Evolutionary conservation across 2,888 invertebrate species (phyloP), one percentile per base, ranked within the genome.

Genomic region (Loripinus fragilis): DNA sequence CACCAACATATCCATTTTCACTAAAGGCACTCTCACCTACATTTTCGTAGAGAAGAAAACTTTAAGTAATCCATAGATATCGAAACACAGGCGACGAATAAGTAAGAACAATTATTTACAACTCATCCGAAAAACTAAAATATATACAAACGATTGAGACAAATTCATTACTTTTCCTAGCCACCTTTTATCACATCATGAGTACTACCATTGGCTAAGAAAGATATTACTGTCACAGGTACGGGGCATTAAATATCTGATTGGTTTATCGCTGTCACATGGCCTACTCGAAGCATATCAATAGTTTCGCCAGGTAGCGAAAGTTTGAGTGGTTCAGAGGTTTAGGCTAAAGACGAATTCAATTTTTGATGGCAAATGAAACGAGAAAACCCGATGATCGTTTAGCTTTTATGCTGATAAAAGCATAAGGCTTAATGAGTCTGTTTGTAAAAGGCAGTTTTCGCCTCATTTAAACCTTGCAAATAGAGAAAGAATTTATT

Each of bases 51-150:
- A 52, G 12, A 28, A 15, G 7, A 52, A 38, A 28, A 20, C 33
- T 60, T 17, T 33, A 20, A 60, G 20, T 60, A 60, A 60, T 60
- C 60, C 60, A 60, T 60, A 20, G 8, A 20, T 30, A 33, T 30
- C 5, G 33, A 60, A 60, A 33, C 60, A 60, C 20, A 33, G 60
- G 33, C 60, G 23, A 10, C 60, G 60, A 60, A 33, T 33, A 17
- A 17, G 60, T 17, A 33, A 60, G 60, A 60, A 60, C 33, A 60
- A 60, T 60, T 72, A 60, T 72, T 60, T 45, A 71, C 60, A 60
- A 33, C 60, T 60, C 60, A 33, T 33, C 60, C 7, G 23, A 60
- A 60, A n/a, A n/a, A n/a, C n/a, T n/a, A n/a, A n/a, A n/a, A 60
- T 60, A 60, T 60, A 60, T 60, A 60, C 60, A 60, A 60, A 60